A percentile compares a stretch with the other conserved stretches of the same genome.
These are phyloP conservation scores for Sympetrum striolatum DNA, from an alignment of 2,888 invertebrate genomes.

Conservation along the genomic window DNA sequence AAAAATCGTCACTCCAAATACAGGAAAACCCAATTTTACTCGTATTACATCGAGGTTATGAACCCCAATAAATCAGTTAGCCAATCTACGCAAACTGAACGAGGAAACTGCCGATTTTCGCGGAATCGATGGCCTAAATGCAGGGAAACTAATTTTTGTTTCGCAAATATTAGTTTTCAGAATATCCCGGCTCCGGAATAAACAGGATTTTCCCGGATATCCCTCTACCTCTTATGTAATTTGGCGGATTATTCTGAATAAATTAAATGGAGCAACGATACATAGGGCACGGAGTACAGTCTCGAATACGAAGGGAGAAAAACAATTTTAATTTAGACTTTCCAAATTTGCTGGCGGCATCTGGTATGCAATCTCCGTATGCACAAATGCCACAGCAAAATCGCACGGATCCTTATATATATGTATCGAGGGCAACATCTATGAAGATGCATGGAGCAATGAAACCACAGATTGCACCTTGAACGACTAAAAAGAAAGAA, in stretches of 20 bases:
- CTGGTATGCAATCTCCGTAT: neutral
- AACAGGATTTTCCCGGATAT: neutral
- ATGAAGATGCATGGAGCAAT: neutral
- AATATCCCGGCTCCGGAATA: too few species aligned
- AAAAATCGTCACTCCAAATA: too few species aligned
- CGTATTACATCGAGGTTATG: too few species aligned
- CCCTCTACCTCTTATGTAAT: neutral
- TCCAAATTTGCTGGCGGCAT: neutral
- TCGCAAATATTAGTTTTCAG: too few species aligned
- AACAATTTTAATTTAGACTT: neutral
- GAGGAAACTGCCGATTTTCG: too few species aligned
- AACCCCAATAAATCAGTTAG: too few species aligned
- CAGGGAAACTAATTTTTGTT: too few species aligned
- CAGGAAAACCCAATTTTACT: too few species aligned
- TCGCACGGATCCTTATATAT: neutral
- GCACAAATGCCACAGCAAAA: neutral
- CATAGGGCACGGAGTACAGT: neutral
- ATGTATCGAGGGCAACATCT: neutral
- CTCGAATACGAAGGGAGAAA: neutral
- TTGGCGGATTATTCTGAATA: neutral
- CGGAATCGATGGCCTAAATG: too few species aligned
- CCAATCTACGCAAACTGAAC: too few species aligned
- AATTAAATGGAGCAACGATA: neutral
- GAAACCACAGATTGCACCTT: neutral
- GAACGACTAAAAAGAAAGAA: neutral